Conservation (phyloP, 2,797 vertebrate genomes). For the Lepus townsendii region DNA sequence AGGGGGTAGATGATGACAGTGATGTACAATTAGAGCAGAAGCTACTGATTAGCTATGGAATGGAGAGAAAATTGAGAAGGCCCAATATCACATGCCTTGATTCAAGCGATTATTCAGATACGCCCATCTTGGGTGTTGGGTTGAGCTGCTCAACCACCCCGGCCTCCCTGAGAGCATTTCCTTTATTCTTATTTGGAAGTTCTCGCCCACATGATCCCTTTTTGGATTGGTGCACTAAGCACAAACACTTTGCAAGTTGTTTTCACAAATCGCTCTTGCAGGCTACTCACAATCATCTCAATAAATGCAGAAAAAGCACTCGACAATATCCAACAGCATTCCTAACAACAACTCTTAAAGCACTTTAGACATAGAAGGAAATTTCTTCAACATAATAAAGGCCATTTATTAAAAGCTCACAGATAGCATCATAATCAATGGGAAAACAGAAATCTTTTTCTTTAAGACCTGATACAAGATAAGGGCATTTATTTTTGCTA, state of each 20-base stretch:
- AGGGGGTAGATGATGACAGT: neutral
- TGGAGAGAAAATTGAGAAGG: conserved; percentile 80
- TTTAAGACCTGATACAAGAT: neutral
- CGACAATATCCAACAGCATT: neutral
- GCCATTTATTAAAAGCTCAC: neutral
- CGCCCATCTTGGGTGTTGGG: neutral
- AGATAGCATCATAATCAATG: neutral
- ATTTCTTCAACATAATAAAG: neutral
- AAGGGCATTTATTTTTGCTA: neutral
- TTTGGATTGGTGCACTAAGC: conserved; percentile 76
- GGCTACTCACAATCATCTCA: neutral
- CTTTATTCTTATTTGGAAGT: neutral
- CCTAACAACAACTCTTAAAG: neutral
- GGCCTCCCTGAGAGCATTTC: neutral
- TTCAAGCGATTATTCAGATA: no score
- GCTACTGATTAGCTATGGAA: conserved; percentile 69
- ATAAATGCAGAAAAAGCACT: neutral
- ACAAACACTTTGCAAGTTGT: neutral
- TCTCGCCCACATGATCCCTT: conserved; percentile 39
- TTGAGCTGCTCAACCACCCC: neutral
- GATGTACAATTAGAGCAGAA: conserved; percentile 61
- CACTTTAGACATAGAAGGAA: neutral
- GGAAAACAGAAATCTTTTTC: neutral
- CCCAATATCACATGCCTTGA: no score
- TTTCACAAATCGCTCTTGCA: neutral